Conservation (phyloP, 37 sponge, comb jelly and placozoan genomes). For the Axinella damicornis region DNA sequence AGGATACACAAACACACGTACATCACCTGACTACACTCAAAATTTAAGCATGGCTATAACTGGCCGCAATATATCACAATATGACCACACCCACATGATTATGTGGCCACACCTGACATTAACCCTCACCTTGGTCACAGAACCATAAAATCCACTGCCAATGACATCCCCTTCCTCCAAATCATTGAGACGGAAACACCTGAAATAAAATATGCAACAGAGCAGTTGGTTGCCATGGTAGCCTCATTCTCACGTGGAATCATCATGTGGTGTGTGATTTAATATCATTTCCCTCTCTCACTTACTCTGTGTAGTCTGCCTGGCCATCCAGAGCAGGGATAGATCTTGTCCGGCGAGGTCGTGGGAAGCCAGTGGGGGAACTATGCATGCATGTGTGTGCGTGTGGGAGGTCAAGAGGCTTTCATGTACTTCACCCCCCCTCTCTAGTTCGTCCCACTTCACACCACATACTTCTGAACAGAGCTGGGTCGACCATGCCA, state of each 20-base stretch:
- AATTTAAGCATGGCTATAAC: too few relatives aligned
- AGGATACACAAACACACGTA: too few relatives aligned
- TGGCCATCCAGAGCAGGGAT: constrained; percentile 57
- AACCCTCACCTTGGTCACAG: constrained; percentile 71
- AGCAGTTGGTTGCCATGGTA: too few relatives aligned
- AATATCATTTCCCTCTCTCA: background rate
- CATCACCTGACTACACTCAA: too few relatives aligned
- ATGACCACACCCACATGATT: too few relatives aligned
- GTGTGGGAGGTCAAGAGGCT: background rate
- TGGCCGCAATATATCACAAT: too few relatives aligned
- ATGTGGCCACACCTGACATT: background rate
- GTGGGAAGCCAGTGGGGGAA: background rate
- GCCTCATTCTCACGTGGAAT: too few relatives aligned
- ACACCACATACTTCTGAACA: too few relatives aligned
- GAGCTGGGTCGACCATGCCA: too few relatives aligned
- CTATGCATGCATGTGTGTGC: too few relatives aligned
- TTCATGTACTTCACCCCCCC: too few relatives aligned
- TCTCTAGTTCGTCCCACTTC: too few relatives aligned
- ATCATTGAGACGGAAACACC: constrained; percentile 82
- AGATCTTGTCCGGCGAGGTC: constrained; percentile 45
- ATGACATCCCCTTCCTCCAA: constrained; percentile 81
- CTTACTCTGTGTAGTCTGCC: constrained; percentile 50
- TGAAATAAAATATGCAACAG: constrained; percentile 6
- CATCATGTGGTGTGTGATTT: background rate
- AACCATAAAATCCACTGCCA: constrained; percentile 87